Evolutionary conservation across 2,113 vertebrate species (phyloP).

Genomic region (Zeus faber): DNA sequence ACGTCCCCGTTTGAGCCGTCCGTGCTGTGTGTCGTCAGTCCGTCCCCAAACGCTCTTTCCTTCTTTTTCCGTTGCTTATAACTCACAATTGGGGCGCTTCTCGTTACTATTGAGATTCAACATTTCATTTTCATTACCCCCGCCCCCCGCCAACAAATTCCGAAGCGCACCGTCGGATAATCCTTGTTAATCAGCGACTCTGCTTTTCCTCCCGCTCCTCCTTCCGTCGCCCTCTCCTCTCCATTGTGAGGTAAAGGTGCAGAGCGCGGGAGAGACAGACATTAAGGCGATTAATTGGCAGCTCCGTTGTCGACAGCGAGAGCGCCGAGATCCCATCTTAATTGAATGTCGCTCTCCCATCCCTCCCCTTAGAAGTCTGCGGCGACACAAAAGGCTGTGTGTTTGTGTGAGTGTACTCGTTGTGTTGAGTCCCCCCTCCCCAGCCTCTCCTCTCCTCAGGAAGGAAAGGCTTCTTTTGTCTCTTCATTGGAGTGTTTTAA

Average conservation of each 20-base stretch:
- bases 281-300: conserved; percentile 75
- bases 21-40: no score
- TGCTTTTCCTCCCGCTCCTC: not conserved
- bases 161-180: not conserved
- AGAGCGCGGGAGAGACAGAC: conserved; percentile 43
- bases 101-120: not conserved
- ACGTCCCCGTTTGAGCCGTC: no score
- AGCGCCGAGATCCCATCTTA: conserved; percentile 71
- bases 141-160: not conserved
- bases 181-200: conserved; percentile 5
- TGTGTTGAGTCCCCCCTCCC: conserved; percentile 29
- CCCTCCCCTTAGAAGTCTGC: conserved; percentile 56
- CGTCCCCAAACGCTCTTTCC: not conserved
- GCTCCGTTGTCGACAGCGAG: conserved; percentile 13
- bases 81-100: not conserved
- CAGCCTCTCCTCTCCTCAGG: conserved; percentile 30
- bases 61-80: not conserved
- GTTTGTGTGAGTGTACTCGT: conserved; percentile 36
- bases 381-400: conserved; percentile 53
- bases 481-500: conserved; percentile 50
- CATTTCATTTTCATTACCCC: conserved; percentile 3
- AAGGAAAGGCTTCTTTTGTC: conserved; percentile 58
- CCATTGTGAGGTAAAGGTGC: conserved; percentile 50
- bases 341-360: conserved; percentile 75
- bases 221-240: not conserved